Conservation (phyloP, 2,888 invertebrate species). For the Syrista parreyssii region DNA sequence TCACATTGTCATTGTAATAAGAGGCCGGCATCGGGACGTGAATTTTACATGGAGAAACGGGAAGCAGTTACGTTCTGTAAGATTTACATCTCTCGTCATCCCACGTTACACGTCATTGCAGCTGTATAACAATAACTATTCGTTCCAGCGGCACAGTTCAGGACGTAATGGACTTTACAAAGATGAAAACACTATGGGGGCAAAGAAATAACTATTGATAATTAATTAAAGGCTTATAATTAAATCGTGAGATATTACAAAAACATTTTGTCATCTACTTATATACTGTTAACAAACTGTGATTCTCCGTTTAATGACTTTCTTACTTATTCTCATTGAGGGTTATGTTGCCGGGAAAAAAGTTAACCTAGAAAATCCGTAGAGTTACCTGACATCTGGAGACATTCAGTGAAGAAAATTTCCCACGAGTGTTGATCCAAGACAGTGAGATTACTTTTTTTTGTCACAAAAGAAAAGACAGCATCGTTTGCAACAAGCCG, state of each 20-base stretch:
- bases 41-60: not conserved
- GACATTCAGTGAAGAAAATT: not conserved
- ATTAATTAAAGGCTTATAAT: not conserved
- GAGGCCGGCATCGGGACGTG: not conserved
- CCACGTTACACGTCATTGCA: no score
- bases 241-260: no score
- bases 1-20: not conserved
- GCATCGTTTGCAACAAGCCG: conserved; percentile 6
- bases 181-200: not conserved
- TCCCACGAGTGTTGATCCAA: not conserved
- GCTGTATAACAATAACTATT: no score
- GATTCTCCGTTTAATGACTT: no score
- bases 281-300: no score
- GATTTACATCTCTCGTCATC: no score
- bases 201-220: not conserved
- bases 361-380: no score
- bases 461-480: not conserved
- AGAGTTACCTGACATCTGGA: not conserved
- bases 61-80: not conserved
- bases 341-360: no score
- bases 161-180: not conserved
- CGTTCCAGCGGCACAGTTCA: not conserved
- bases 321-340: no score
- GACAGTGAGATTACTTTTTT: not conserved
- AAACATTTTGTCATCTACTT: no score